These are phyloP conservation scores for Xenopus borealis DNA, from an alignment of 2,113 vertebrate species.

Conservation along the genomic window DNA sequence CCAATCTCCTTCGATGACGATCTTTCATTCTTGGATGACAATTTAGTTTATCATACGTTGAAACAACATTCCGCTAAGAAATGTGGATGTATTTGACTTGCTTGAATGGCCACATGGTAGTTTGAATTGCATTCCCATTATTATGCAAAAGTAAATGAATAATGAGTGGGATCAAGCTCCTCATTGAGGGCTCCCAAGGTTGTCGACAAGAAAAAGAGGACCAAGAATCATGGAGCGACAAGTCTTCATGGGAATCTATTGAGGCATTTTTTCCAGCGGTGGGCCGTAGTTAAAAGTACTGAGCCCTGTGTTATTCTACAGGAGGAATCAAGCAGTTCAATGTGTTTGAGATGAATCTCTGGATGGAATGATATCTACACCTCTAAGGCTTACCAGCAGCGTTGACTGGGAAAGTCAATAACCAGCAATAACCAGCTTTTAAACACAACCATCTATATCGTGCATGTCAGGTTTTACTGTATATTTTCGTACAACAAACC, in stretches of 20 bases:
- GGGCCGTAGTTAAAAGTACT: constrained; percentile 35
- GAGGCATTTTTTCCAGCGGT: constrained; percentile 22
- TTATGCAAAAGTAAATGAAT: constrained; percentile 50
- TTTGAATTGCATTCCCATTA: constrained; percentile 68
- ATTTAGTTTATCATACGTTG: constrained; percentile 90
- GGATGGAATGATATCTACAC: constrained; percentile 45
- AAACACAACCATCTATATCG: constrained; percentile 57
- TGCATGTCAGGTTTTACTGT: constrained; percentile 36
- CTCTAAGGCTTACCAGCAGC: constrained; percentile 50
- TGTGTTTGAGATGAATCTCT: constrained; percentile 56
- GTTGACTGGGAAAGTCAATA: constrained; percentile 48
- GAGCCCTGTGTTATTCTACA: constrained; percentile 27
- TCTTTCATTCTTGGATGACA: constrained; percentile 93
- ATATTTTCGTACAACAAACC: constrained; percentile 33
- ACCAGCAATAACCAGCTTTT: constrained; percentile 62
- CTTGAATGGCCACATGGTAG: constrained; percentile 48
- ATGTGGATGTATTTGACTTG: constrained; percentile 87
- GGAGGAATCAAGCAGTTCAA: constrained; percentile 16
- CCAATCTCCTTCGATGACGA: constrained; percentile 91
- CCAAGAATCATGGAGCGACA: constrained; percentile 61
- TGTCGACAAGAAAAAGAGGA: constrained; percentile 61
- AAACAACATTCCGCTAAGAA: constrained; percentile 95
- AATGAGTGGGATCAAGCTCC: constrained; percentile 69
- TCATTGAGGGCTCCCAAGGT: constrained; percentile 55
- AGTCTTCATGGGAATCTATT: constrained; percentile 54